These are phyloP conservation scores for Drepanosiphum platanoidis DNA, from an alignment of 2,888 invertebrate genomes.

Conservation along the genomic window DNA sequence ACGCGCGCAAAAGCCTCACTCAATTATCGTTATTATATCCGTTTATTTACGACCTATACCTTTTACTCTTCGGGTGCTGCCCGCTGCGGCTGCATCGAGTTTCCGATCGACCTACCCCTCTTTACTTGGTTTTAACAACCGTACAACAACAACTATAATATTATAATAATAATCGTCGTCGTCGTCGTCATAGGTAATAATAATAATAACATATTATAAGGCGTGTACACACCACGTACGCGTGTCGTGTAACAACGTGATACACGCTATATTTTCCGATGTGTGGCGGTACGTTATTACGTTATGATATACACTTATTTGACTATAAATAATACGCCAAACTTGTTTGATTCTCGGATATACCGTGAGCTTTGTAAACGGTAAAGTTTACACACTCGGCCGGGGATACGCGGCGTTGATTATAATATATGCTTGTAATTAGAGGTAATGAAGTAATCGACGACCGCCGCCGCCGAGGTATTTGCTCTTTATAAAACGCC, in stretches of 20 bases:
- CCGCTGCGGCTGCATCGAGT: not conserved
- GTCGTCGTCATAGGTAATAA: too few species aligned
- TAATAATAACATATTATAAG: too few species aligned
- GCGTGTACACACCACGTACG: not conserved
- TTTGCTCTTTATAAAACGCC: not conserved
- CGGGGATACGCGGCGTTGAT: not conserved
- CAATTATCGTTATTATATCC: slow-evolving; percentile 57
- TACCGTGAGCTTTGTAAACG: not conserved
- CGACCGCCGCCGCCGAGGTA: not conserved
- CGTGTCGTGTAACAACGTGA: not conserved
- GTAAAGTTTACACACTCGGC: slow-evolving; percentile 20
- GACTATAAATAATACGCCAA: slow-evolving; percentile 30
- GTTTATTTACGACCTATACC: slow-evolving; percentile 50
- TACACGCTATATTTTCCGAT: not conserved
- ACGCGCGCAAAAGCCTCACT: slow-evolving; percentile 23
- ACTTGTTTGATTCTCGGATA: slow-evolving; percentile 24
- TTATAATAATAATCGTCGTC: not conserved
- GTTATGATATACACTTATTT: not conserved
- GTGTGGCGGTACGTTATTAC: too few species aligned
- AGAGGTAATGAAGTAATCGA: slow-evolving; percentile 37
- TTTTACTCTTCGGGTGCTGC: not conserved
- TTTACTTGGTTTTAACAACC: slow-evolving; percentile 4
- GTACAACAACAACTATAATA: not conserved
- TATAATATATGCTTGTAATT: slow-evolving; percentile 21
- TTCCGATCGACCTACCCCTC: slow-evolving; percentile 36